Base-by-base conservation (phyloP, 2,797 vertebrate species). In the Macrochelys suwanniensis region DNA sequence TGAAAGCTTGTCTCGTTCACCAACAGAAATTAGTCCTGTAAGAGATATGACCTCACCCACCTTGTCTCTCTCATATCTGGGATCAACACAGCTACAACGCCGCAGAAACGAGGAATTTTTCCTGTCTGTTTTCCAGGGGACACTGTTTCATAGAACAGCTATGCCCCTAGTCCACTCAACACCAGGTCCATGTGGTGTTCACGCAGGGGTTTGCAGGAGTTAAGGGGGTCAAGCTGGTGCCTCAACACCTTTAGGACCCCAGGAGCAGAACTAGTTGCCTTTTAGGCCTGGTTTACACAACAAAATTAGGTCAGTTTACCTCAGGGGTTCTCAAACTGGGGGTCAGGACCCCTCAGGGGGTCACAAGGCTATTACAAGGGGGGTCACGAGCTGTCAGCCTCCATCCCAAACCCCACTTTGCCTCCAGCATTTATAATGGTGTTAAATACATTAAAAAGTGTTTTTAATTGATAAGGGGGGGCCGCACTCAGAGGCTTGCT, bases 101-200 rank as follows among this genome's bases (percentile, higher is more conserved):
- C 4, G 10, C 28, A 11, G 31, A 31, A 61, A 19, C 31, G 16
- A 65, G 33, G 33, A n/a, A 65, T n/a, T 33, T n/a, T 65, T n/a
- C 61, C 33, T 65, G 59, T 33, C 56, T 0, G 0, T 0, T 2
- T 21, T 50, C 56, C 23, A 26, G 82, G 68, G 61, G 9, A 57
- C 33, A 23, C 5, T 80, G 37, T 42, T 1, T 0, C 51, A 11
- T 4, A 1, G 25, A 88, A 6, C 74, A 42, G 4, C 12, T 11
- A 47, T 7, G 54, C 19, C 85, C 78, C 61, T 45, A 57, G 21
- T 80, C 2, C 33, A 53, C n/a, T 57, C 50, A 23, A 80, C 28
- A 53, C 57, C 78, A 37, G 80, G 42, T 49, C 74, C 57, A 37
- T 0, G 0, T 6, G 8, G 4, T 19, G 31, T 65, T 65, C 33